phyloP scores from a whole-genome alignment of 2,888 invertebrate species.

The Ormyrus nitidulus region DNA sequence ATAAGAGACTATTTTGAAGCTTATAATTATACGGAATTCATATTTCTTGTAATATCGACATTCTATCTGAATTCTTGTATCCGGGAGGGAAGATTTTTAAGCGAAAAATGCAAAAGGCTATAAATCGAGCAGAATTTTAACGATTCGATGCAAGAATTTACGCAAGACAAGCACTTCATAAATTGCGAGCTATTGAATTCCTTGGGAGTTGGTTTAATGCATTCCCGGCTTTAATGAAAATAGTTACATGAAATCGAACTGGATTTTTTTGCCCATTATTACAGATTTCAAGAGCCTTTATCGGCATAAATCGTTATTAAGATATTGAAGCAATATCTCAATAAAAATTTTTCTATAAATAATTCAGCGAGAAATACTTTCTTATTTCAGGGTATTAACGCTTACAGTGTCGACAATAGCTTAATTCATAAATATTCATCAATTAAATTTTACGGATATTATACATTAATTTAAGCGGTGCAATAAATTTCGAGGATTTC shows the following conservation, averaged over 20 bases:
- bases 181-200: conserved; percentile 55
- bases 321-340: background rate
- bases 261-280: conserved; percentile 13
- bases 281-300: background rate
- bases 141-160: conserved; percentile 55
- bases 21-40: conserved; percentile 36
- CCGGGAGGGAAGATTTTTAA: conserved; percentile 34
- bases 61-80: conserved; percentile 53
- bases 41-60: conserved; percentile 45
- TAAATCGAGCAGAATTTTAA: conserved; percentile 56
- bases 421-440: too few species aligned
- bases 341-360: background rate
- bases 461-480: too few species aligned
- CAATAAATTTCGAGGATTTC: too few species aligned
- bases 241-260: conserved; percentile 50
- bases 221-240: conserved; percentile 54
- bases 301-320: background rate
- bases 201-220: conserved; percentile 52
- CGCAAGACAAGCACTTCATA: conserved; percentile 57
- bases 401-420: too few species aligned
- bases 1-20: background rate
- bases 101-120: conserved; percentile 49
- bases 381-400: too few species aligned
- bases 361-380: too few species aligned
- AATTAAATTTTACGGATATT: too few species aligned